phyloP scores from a whole-genome alignment of 2,113 vertebrate species.

The Hemibagrus wyckioides region DNA sequence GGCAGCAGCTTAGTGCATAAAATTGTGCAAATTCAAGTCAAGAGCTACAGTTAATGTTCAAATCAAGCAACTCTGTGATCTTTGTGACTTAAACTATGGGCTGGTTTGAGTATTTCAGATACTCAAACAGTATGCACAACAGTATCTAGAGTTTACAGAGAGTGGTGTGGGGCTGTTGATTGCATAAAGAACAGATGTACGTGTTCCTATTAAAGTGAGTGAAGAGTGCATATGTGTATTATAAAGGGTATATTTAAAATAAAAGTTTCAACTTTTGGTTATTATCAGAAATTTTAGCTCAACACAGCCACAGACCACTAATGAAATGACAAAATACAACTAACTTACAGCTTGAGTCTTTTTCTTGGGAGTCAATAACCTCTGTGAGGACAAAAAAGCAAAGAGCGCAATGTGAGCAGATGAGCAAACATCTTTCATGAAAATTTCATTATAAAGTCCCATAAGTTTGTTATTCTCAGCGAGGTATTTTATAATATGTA shows the following conservation, averaged over 20 bases:
- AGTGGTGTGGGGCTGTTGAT: no score
- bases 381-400: conserved; percentile 6
- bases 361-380: not conserved
- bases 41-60: no score
- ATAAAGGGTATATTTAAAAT: not conserved
- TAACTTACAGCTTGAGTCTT: conserved; percentile 7
- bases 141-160: no score
- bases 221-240: not conserved
- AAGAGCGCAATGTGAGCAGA: not conserved
- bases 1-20: no score
- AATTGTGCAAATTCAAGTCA: no score
- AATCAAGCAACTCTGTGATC: no score
- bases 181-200: no score
- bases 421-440: not conserved
- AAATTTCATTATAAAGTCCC: not conserved
- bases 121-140: no score
- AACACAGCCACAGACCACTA: not conserved
- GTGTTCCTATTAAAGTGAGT: no score
- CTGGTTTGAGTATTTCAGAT: no score
- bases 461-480: not conserved
- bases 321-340: not conserved
- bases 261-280: not conserved
- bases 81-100: no score
- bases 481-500: not conserved
- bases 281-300: not conserved